A percentile compares a stretch with the other conserved stretches of the same genome.
Evolutionary conservation across 2,797 vertebrate genomes (phyloP).

Genomic region (Neosilurus hyrtlii): DNA sequence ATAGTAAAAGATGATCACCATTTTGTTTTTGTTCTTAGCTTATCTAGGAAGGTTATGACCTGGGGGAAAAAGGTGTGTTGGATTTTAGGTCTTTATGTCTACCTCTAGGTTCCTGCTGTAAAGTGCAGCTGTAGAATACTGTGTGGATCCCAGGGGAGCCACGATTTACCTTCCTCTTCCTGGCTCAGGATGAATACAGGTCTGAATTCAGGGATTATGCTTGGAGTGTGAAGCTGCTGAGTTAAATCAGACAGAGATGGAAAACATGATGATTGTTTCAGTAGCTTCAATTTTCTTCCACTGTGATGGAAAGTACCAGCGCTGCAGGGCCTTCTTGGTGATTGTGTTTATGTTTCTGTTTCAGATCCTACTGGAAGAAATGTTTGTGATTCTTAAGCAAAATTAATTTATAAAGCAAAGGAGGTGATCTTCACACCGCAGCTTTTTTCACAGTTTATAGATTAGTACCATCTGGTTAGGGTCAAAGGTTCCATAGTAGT

Average conservation of each 20-base stretch:
- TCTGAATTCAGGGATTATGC: neutral
- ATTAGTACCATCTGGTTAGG: too few relatives aligned
- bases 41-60: neutral
- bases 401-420: neutral
- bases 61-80: neutral
- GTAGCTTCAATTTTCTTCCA: constrained; percentile 1
- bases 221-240: neutral
- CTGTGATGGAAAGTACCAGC: neutral
- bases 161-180: neutral
- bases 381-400: neutral
- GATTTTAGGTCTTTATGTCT: neutral
- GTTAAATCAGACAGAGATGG: neutral
- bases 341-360: neutral
- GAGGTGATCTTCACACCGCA: neutral
- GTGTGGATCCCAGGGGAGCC: neutral
- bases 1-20: neutral
- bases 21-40: neutral
- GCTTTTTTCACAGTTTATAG: neutral
- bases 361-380: neutral
- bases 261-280: constrained; percentile 9
- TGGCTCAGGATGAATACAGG: neutral
- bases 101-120: neutral
- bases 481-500: neutral
- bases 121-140: neutral
- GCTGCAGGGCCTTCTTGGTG: neutral